These are phyloP conservation scores for Mesorhabditis spiculigera DNA, from an alignment of 2,888 invertebrate genomes.

Conservation along the genomic window DNA sequence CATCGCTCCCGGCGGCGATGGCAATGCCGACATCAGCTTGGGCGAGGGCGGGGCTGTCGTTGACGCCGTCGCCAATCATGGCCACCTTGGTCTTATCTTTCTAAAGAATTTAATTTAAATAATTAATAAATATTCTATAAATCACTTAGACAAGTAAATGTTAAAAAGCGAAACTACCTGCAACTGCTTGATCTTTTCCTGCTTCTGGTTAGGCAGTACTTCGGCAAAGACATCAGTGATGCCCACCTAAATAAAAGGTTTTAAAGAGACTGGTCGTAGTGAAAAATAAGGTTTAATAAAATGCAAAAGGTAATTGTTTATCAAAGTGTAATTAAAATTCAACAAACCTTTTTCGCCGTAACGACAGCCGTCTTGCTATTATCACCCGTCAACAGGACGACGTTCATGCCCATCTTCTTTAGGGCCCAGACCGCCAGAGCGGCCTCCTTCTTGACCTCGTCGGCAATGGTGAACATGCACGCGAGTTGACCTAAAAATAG, in stretches of 20 bases:
- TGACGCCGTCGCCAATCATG: slow-evolving; percentile 98
- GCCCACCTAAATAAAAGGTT: slow-evolving; percentile 71
- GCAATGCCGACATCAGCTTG: slow-evolving; percentile 98
- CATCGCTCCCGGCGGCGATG: slow-evolving; percentile 94
- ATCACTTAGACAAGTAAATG: neutral
- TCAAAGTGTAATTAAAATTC: neutral
- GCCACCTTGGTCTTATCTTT: slow-evolving; percentile 67
- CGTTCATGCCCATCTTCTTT: slow-evolving; percentile 77
- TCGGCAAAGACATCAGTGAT: slow-evolving; percentile 92
- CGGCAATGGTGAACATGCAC: slow-evolving; percentile 85
- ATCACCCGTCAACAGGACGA: slow-evolving; percentile 91
- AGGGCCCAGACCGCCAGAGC: slow-evolving; percentile 85
- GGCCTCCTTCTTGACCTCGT: slow-evolving; percentile 93
- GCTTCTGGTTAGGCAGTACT: slow-evolving; percentile 96
- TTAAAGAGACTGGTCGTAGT: neutral
- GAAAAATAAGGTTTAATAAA: neutral
- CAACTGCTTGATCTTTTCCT: slow-evolving; percentile 62
- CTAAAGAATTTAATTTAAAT: neutral
- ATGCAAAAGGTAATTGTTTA: neutral
- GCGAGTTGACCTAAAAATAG: slow-evolving; percentile 70
- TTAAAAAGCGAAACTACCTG: slow-evolving; percentile 24
- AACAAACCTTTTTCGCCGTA: slow-evolving; percentile 49
- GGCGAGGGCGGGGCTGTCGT: slow-evolving; percentile 95
- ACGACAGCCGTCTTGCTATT: slow-evolving; percentile 87
- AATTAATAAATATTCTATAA: neutral